Percentiles rank a stretch among this genome's conserved stretches.
These are phyloP conservation scores for Campylomormyrus tamandua DNA, from an alignment of 2,113 vertebrate species.

Conservation along the genomic window DNA sequence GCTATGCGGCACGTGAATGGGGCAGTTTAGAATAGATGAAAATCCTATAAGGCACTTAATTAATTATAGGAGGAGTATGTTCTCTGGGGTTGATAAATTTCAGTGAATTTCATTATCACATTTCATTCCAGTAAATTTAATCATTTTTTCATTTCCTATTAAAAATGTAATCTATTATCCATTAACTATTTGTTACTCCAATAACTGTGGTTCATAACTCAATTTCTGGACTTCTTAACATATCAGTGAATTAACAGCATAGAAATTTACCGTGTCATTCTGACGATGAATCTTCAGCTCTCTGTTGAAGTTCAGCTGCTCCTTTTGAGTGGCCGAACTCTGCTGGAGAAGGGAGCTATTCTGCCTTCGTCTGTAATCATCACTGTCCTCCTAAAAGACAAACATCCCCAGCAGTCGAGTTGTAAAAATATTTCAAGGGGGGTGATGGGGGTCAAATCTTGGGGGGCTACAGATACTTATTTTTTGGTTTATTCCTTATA, in stretches of 20 bases:
- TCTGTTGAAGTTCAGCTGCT: background rate
- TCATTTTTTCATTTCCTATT: background rate
- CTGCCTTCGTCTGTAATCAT: background rate
- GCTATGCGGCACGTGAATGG: background rate
- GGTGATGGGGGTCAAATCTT: background rate
- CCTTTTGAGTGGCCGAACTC: background rate
- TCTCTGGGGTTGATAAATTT: background rate
- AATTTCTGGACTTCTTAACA: background rate
- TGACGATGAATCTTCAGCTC: slow-evolving; percentile 6
- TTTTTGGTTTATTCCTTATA: background rate
- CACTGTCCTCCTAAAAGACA: slow-evolving; percentile 16
- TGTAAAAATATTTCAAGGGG: background rate
- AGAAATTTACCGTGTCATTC: slow-evolving; percentile 5
- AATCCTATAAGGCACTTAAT: background rate
- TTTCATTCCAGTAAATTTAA: background rate
- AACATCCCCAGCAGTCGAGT: background rate
- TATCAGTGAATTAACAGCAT: background rate
- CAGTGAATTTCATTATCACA: background rate
- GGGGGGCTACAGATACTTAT: background rate
- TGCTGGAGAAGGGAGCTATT: background rate
- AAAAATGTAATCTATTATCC: background rate
- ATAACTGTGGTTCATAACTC: background rate
- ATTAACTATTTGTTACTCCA: background rate
- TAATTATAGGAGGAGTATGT: background rate
- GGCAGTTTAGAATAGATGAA: background rate